These are phyloP conservation scores for Nymphalis io DNA, from an alignment of 1,140 invertebrate genomes.

Conservation along the genomic window DNA sequence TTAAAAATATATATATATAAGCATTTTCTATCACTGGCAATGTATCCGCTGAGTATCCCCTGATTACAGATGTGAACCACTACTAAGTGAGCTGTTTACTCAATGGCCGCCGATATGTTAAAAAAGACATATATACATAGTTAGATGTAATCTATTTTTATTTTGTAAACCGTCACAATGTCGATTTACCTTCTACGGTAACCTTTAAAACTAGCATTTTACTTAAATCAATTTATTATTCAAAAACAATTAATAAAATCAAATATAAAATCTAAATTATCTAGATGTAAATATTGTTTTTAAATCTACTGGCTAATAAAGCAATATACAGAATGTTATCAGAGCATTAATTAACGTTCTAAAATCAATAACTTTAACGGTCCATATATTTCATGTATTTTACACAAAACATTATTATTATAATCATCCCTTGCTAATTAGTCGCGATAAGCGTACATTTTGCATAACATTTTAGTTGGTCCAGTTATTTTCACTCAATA, in stretches of 20 bases:
- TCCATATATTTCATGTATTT: neutral
- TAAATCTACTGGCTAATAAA: neutral
- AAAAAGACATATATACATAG: too few relatives aligned
- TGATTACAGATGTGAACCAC: too few relatives aligned
- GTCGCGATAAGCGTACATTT: neutral
- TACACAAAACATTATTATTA: neutral
- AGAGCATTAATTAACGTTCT: neutral
- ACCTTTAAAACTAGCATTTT: too few relatives aligned
- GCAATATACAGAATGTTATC: neutral
- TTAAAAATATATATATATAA: too few relatives aligned
- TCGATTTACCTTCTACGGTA: too few relatives aligned
- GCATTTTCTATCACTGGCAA: too few relatives aligned
- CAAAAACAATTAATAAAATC: neutral
- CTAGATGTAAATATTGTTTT: neutral
- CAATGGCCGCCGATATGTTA: too few relatives aligned
- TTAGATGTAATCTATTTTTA: too few relatives aligned
- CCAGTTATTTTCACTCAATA: neutral
- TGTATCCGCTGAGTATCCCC: too few relatives aligned
- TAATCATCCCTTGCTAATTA: slow-evolving; percentile 2
- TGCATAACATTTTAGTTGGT: neutral
- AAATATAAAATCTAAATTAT: neutral
- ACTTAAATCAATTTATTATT: too few relatives aligned
- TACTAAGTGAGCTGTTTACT: too few relatives aligned
- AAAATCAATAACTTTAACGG: neutral
- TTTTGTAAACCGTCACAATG: too few relatives aligned